Evolutionary conservation across 1,140 invertebrate species (phyloP), one percentile per base, ranked within the genome.

Genomic region (Eumaeus atala): DNA sequence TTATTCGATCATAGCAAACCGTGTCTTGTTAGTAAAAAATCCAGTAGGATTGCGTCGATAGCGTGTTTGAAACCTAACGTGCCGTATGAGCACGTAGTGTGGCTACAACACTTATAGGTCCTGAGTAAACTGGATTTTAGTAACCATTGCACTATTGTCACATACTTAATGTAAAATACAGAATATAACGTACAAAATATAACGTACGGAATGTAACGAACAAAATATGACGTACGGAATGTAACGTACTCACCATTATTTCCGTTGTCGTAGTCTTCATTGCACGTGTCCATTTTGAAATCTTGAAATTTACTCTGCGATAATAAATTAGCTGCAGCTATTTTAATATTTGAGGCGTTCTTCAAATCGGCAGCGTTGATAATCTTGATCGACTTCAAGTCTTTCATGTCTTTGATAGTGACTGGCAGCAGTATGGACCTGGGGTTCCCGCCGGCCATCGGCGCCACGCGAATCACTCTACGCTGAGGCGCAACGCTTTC

Each of bases 361-460:
- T 89, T 89, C 51, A 90, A 64, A 52, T 91, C 89, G 0, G 90
- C 78, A 0, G 91, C 89, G 59, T 92, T 92, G 36, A 94, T 90
- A n/a, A 93, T 93, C 77, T 93, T 93, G 47, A 93, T 92, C 0
- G 91, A 91, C 51, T 90, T 89, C 9, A 92, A 84, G 66, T 92
- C 91, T 69, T 92, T 92, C 84, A 91, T 89, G 36, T 91, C 90
- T 64, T 91, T 91, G 21, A 93, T 78, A n/a, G 89, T 91, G 1
- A 93, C 89, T 0, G 92, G 92, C 37, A 93, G 74, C 1, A 94
- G 77, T 50, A 94, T 91, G 0, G 92, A 92, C 1, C 92, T 84
- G 1, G 90, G 90, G 70, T 92, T 91, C 8, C 86, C 51, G 0
- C 51, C 89, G 12, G 86, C 81, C 70, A 90, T 82, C 0, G 88